phyloP scores from a whole-genome alignment of 2,888 invertebrate species.

The Axea sp. region DNA sequence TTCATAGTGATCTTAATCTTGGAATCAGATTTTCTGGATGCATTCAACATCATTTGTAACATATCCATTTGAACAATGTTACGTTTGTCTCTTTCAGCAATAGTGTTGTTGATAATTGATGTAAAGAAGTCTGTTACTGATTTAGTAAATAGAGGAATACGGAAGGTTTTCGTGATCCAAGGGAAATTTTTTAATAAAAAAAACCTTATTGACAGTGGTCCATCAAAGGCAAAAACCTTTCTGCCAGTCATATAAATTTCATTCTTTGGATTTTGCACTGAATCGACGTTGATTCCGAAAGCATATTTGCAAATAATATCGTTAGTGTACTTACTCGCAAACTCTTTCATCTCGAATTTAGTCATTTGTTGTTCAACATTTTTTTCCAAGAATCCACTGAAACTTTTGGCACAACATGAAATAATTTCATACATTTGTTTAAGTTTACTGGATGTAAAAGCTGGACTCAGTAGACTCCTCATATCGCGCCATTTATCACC shows the following conservation, averaged over 20 bases:
- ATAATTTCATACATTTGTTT: constrained; percentile 81
- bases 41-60: constrained; percentile 82
- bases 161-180: constrained; percentile 22
- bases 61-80: constrained; percentile 80
- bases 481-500: constrained; percentile 76
- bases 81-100: constrained; percentile 64
- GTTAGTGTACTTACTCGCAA: constrained; percentile 72
- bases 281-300: constrained; percentile 71
- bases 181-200: constrained; percentile 55
- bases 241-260: constrained; percentile 69
- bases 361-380: constrained; percentile 24
- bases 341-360: constrained; percentile 71
- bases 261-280: constrained; percentile 71
- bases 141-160: constrained; percentile 43
- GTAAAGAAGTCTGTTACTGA: constrained; percentile 63
- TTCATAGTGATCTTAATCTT: constrained; percentile 66
- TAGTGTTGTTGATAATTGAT: constrained; percentile 60
- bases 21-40: constrained; percentile 44
- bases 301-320: constrained; percentile 73
- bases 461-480: constrained; percentile 81
- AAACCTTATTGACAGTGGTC: constrained; percentile 34
- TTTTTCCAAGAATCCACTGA: constrained; percentile 65
- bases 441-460: constrained; percentile 82
- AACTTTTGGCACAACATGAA: constrained; percentile 69
- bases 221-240: constrained; percentile 54